Conservation (phyloP, 1,140 invertebrate species). For the Drosophila parvula region DNA sequence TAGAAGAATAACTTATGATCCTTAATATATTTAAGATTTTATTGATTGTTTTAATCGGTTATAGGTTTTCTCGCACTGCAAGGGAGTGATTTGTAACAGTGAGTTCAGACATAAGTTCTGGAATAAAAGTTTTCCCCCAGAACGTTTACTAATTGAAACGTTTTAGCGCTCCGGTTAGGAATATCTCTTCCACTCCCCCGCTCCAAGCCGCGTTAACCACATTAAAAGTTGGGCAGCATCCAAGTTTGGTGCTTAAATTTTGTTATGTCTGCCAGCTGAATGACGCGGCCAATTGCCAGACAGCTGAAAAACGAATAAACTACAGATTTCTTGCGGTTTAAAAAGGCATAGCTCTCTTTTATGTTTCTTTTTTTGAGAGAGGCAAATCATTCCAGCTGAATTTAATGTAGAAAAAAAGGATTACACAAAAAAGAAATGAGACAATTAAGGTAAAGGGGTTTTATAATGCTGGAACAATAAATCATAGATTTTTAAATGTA, state of each 20-base stretch:
- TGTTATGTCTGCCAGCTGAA: constrained; percentile 55
- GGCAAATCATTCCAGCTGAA: neutral
- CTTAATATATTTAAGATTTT: neutral
- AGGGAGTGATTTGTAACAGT: neutral
- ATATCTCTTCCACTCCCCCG: neutral
- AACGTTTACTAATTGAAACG: constrained; percentile 66
- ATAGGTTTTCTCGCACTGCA: constrained; percentile 7
- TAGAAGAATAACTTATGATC: neutral
- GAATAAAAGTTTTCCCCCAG: constrained; percentile 36
- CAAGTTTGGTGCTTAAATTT: constrained; percentile 69
- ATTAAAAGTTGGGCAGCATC: constrained; percentile 71
- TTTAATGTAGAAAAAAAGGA: constrained; percentile 1
- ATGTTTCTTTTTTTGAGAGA: neutral
- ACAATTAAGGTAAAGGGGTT: neutral
- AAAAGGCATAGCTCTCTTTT: constrained; percentile 3
- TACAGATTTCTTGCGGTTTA: constrained; percentile 19
- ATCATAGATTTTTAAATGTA: neutral
- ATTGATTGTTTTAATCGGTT: neutral
- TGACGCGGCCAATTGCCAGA: constrained; percentile 27
- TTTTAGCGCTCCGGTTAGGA: constrained; percentile 52
- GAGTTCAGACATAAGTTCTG: constrained; percentile 18
- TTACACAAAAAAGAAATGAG: neutral
- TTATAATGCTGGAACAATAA: neutral
- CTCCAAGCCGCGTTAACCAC: constrained; percentile 36
- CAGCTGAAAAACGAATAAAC: constrained; percentile 31